Evolutionary conservation across 1,140 invertebrate genomes (phyloP), one percentile per base, ranked within the genome.

Genomic region (Ceratina calcarata): DNA sequence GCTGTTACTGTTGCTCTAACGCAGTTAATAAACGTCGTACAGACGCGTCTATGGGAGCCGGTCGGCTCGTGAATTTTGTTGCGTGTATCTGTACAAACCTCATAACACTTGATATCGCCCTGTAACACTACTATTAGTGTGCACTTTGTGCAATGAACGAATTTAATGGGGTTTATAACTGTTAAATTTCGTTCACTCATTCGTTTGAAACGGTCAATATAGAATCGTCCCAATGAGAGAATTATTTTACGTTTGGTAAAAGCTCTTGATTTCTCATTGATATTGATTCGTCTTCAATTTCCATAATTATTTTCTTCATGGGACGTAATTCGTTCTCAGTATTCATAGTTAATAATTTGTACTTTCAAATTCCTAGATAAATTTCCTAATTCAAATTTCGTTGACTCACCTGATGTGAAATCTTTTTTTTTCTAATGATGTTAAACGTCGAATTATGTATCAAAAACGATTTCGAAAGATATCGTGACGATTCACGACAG

Each of bases 101-200:
- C 49, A 16, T 55, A 32, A 27, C 67, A 49, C 51, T 68, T 68
- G 20, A 68, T 53, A 68, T 24, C n/a, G 45, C 22, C 37, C 20
- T 15, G 49, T 27, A 68, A 18, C 27, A 8, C 24, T 12, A 37
- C 49, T 3, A 53, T 55, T 69, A 1, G 15, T 10, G 67, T n/a
- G 18, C 51, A 32, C 22, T 69, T 22, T 7, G 49, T 24, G 51
- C n/a, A 55, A 55, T n/a, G 15, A 69, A 15, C 24, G 22, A 69
- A 69, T 53, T 8, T 27, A 55, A 69, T 22, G 15, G 20, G 18
- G 3, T 69, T 69, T 55, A 12, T 53, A 12, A 37, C 10, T 13
- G 67, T 69, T 16, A 15, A n/a, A 53, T n/a, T 55, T 18, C 8
- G 22, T 55, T 24, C 16, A 10, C 18, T 55, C 18, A 15, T 27